Conservation (phyloP, 2,113 vertebrate genomes). For the Callipepla squamata region DNA sequence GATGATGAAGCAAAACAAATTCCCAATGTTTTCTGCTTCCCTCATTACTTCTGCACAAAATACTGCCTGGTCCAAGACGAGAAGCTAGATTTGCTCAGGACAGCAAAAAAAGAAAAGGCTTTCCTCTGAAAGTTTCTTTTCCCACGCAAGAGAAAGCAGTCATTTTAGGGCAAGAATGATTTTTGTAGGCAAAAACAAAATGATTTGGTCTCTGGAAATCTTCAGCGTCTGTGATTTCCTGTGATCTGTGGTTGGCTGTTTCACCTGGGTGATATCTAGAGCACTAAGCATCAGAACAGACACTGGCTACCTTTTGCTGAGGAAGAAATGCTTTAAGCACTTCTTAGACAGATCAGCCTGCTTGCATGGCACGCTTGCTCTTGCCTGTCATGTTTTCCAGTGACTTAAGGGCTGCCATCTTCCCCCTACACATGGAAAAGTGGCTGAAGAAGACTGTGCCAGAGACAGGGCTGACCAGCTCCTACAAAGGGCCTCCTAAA, state of each 20-base stretch:
- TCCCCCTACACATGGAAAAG: neutral
- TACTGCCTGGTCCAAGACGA: neutral
- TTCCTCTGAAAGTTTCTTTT: neutral
- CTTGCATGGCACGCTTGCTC: neutral
- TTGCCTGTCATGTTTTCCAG: neutral
- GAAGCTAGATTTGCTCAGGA: neutral
- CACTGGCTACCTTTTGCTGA: neutral
- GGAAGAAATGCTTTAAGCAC: neutral
- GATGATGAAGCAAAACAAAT: neutral
- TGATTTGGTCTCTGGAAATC: neutral
- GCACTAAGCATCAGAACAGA: neutral
- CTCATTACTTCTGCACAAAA: neutral
- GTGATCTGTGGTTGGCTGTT: neutral
- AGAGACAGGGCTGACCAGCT: neutral
- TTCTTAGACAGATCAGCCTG: neutral
- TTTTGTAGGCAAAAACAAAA: neutral
- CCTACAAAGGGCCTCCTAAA: neutral
- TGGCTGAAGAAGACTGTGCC: neutral
- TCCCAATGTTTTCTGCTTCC: neutral
- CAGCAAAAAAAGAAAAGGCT: neutral
- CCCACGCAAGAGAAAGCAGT: neutral
- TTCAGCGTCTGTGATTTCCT: accelerated
- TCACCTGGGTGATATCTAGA: neutral
- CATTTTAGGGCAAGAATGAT: neutral
- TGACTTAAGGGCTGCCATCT: neutral